phyloP scores from a whole-genome alignment of 1,140 invertebrate species.

The Andricus grossulariae region DNA sequence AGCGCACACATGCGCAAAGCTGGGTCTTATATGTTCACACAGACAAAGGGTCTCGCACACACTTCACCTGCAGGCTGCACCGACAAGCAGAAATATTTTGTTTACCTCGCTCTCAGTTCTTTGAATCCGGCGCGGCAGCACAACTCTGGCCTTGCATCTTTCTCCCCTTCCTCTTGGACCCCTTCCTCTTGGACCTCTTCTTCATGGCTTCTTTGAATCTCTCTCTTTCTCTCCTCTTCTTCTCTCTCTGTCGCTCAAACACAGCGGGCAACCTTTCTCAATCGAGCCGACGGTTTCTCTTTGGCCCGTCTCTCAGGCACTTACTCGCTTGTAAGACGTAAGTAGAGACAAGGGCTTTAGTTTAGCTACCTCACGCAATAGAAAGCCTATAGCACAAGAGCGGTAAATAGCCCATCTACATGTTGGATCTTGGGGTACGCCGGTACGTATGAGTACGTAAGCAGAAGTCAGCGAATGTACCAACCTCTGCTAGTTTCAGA shows the following conservation, averaged over 20 bases:
- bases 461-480: conserved; percentile 4
- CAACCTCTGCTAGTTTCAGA: neutral
- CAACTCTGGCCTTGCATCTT: conserved; percentile 54
- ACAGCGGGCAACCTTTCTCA: conserved; percentile 62
- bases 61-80: conserved; percentile 37
- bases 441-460: neutral
- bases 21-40: conserved; percentile 33
- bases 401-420: neutral
- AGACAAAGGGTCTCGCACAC: conserved; percentile 39
- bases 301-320: conserved; percentile 34
- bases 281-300: conserved; percentile 55
- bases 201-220: conserved; percentile 25
- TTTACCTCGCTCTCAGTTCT: conserved; percentile 73
- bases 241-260: conserved; percentile 48
- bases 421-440: neutral
- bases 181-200: conserved; percentile 35
- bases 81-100: conserved; percentile 70
- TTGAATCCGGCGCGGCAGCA: conserved; percentile 67
- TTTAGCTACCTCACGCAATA: conserved; percentile 18
- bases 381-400: neutral
- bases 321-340: conserved; percentile 28
- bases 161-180: conserved; percentile 35
- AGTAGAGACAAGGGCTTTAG: conserved; percentile 11
- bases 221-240: conserved; percentile 11
- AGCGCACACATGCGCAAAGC: conserved; percentile 9